phyloP scores from a whole-genome alignment of 2,797 vertebrate genomes.

The Heliangelus exortis region DNA sequence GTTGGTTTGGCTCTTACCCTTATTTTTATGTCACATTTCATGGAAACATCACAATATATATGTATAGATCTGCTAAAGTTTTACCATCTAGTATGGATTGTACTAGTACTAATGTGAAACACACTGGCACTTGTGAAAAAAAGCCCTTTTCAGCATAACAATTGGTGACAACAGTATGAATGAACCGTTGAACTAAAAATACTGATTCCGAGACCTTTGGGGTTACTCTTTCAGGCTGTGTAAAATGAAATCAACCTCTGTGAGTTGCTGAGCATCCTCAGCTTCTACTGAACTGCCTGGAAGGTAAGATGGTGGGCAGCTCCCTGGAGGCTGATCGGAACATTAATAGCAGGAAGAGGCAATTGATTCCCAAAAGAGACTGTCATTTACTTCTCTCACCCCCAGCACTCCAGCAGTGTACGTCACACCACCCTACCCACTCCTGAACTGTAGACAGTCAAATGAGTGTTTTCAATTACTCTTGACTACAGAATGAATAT shows the following conservation, averaged over 20 bases:
- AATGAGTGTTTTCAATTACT: neutral
- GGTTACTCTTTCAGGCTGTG: neutral
- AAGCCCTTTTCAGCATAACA: neutral
- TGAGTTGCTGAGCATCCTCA: neutral
- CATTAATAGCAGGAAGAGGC: neutral
- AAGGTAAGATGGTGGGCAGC: neutral
- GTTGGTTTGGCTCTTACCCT: neutral
- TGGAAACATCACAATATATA: neutral
- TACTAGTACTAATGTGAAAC: neutral
- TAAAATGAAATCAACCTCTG: neutral
- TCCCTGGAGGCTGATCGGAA: neutral
- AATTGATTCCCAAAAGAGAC: neutral
- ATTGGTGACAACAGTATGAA: neutral
- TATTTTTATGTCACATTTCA: neutral
- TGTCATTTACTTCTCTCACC: neutral
- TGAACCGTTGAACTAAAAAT: neutral
- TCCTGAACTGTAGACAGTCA: conserved; percentile 7
- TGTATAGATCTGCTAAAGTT: neutral
- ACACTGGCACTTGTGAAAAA: neutral
- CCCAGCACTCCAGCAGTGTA: neutral
- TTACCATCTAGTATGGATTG: neutral
- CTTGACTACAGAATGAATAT: neutral
- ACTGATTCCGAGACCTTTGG: neutral
- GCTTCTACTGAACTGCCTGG: accelerated
- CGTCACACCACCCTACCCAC: neutral